phyloP scores from a whole-genome alignment of 2,888 invertebrate species.

The Cryptops parisi region DNA sequence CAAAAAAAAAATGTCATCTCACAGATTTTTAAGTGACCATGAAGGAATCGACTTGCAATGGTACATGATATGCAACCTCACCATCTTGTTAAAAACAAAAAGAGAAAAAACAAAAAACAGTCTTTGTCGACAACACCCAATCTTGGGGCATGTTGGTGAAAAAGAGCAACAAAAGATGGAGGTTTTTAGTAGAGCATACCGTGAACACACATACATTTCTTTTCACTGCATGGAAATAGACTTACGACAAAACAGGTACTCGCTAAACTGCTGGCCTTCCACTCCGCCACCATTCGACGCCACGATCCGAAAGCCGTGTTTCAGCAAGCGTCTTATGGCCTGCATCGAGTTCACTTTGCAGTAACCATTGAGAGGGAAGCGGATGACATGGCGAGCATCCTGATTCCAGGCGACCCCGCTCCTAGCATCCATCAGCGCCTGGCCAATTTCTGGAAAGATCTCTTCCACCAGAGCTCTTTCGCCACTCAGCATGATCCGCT shows the following conservation, averaged over 20 bases:
- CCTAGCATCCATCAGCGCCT: slow-evolving; percentile 62
- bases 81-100: too few species aligned
- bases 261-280: slow-evolving; percentile 78
- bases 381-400: slow-evolving; percentile 64
- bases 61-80: too few species aligned
- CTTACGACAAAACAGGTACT: slow-evolving; percentile 61
- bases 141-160: too few species aligned
- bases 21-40: too few species aligned
- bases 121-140: too few species aligned
- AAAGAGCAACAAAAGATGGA: too few species aligned
- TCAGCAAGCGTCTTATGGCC: slow-evolving; percentile 63
- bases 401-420: slow-evolving; percentile 63
- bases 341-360: slow-evolving; percentile 81
- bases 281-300: slow-evolving; percentile 77
- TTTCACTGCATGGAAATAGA: slow-evolving; percentile 24
- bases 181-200: too few species aligned
- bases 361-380: slow-evolving; percentile 75
- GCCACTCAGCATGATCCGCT: slow-evolving; percentile 65
- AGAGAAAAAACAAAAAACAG: too few species aligned
- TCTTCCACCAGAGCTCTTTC: slow-evolving; percentile 60
- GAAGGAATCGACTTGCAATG: too few species aligned
- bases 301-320: slow-evolving; percentile 59
- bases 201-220: too few species aligned
- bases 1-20: too few species aligned
- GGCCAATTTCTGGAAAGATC: slow-evolving; percentile 42